These are phyloP conservation scores for Premnoplex brunnescens DNA, from an alignment of 2,797 vertebrate species.

Conservation along the genomic window DNA sequence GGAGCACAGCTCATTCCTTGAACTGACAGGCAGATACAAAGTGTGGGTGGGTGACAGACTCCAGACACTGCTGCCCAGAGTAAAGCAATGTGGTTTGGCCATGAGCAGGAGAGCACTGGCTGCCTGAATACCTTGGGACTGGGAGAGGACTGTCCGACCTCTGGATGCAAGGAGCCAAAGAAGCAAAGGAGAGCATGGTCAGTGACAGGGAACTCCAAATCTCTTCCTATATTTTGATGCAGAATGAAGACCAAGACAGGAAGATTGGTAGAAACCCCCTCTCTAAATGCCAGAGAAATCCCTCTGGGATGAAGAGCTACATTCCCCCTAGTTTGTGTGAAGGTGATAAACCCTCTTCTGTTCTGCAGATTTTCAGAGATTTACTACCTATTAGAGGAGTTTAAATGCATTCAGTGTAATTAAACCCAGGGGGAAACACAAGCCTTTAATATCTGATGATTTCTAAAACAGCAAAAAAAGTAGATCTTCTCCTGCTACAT, in stretches of 20 bases:
- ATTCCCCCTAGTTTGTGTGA: background rate
- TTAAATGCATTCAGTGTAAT: conserved; percentile 52
- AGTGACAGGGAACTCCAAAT: background rate
- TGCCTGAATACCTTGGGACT: background rate
- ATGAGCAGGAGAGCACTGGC: background rate
- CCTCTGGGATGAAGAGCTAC: background rate
- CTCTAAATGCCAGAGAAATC: background rate
- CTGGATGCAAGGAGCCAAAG: background rate
- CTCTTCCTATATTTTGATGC: background rate
- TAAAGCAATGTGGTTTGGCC: background rate
- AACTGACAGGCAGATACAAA: background rate
- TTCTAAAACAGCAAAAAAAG: background rate
- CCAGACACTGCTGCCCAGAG: background rate
- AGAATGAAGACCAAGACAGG: background rate
- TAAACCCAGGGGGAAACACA: conserved; percentile 52
- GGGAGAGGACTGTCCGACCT: background rate
- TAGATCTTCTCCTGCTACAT: background rate
- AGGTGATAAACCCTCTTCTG: conserved; percentile 7
- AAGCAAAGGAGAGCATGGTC: background rate
- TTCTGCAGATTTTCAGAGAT: conserved; percentile 48
- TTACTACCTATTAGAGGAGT: conserved; percentile 45
- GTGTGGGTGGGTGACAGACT: background rate
- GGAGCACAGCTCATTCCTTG: background rate
- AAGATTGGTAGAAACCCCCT: background rate
- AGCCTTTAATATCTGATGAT: conserved; percentile 30